Conservation (phyloP, 1,140 invertebrate species). For the Ephestia elutella region DNA sequence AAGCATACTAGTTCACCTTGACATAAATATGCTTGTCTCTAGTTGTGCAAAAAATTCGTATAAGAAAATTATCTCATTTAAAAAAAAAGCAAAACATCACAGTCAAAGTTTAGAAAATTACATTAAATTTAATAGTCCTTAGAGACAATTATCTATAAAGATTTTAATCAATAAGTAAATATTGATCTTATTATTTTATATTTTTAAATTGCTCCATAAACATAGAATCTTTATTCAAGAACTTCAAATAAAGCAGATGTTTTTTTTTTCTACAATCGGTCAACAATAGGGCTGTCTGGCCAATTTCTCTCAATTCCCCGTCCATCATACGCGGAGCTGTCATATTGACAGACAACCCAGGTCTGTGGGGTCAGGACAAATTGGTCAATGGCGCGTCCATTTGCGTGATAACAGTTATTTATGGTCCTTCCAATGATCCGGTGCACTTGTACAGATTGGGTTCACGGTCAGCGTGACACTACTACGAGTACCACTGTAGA, state of each 20-base stretch:
- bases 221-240: background rate
- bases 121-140: too few relatives aligned
- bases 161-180: too few relatives aligned
- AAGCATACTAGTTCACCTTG: too few relatives aligned
- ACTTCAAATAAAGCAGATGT: background rate
- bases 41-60: too few relatives aligned
- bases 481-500: too few relatives aligned
- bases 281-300: constrained; percentile 5
- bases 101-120: too few relatives aligned
- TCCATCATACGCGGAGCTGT: constrained; percentile 20
- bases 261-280: background rate
- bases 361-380: constrained; percentile 46
- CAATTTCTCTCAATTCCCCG: constrained; percentile 26
- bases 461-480: constrained; percentile 47
- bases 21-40: too few relatives aligned
- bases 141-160: too few relatives aligned
- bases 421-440: constrained; percentile 51
- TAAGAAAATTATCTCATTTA: too few relatives aligned
- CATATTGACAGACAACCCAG: background rate
- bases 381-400: constrained; percentile 51
- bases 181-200: too few relatives aligned
- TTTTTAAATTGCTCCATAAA: too few relatives aligned
- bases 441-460: constrained; percentile 66
- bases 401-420: constrained; percentile 67
- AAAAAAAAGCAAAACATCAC: too few relatives aligned